Evolutionary conservation across 2,113 vertebrate genomes (phyloP).

Genomic region (Synodontis membranacea): DNA sequence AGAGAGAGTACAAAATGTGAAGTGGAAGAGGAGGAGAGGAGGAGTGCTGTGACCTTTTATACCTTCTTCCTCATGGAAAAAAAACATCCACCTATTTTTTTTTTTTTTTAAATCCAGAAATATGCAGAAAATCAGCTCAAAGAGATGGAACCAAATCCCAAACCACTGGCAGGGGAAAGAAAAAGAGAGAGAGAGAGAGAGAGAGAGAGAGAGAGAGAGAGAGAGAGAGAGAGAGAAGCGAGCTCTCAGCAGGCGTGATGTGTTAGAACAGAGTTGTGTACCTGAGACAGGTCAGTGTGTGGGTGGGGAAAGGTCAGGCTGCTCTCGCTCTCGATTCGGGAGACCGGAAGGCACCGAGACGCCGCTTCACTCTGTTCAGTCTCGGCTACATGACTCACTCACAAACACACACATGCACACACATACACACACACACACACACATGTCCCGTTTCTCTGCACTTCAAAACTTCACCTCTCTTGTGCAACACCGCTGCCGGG

Average conservation of each 20-base stretch:
- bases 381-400: slow-evolving; percentile 22
- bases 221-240: neutral
- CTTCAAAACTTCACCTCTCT: slow-evolving; percentile 12
- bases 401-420: too few relatives aligned
- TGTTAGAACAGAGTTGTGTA: slow-evolving; percentile 18
- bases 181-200: neutral
- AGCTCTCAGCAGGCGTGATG: slow-evolving; percentile 1
- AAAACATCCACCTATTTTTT: neutral
- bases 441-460: neutral
- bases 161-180: neutral
- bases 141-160: neutral
- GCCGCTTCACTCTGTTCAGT: neutral
- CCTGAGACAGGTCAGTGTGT: slow-evolving; percentile 22
- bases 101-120: neutral
- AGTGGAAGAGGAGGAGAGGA: neutral
- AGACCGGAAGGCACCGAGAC: slow-evolving; percentile 17
- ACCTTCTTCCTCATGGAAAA: neutral
- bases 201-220: neutral
- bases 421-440: neutral
- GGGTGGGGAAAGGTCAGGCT: slow-evolving; percentile 5
- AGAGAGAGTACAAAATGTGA: neutral
- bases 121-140: slow-evolving; percentile 11
- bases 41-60: neutral
- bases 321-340: neutral
- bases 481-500: neutral